phyloP scores from a whole-genome alignment of 2,888 invertebrate genomes.

The Hesperia comma region DNA sequence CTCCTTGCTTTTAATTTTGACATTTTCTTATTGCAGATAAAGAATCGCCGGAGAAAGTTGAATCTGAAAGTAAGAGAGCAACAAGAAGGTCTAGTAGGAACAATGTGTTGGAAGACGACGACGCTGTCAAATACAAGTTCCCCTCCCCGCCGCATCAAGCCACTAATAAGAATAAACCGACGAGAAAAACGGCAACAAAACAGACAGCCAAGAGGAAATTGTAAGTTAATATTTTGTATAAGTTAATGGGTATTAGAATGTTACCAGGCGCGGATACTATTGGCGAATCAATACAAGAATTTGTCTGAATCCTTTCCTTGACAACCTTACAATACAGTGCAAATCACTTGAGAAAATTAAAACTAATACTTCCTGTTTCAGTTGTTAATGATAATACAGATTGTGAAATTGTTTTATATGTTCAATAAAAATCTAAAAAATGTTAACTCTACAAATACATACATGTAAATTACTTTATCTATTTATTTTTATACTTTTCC shows the following conservation, averaged over 20 bases:
- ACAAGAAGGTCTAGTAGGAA: slow-evolving; percentile 9
- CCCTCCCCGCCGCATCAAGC: slow-evolving; percentile 43
- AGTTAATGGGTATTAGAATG: neutral
- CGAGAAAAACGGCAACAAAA: slow-evolving; percentile 2
- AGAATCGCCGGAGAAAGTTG: neutral
- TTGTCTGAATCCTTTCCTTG: too few relatives aligned
- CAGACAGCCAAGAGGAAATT: neutral
- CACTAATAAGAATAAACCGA: slow-evolving; percentile 5
- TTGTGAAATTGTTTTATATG: too few relatives aligned
- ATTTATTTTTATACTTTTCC: too few relatives aligned
- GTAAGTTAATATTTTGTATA: slow-evolving; percentile 3
- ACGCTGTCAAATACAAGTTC: slow-evolving; percentile 45
- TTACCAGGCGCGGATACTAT: neutral
- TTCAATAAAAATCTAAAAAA: too few relatives aligned
- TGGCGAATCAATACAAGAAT: neutral
- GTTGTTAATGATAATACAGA: too few relatives aligned
- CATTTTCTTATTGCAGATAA: slow-evolving; percentile 5
- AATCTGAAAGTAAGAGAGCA: neutral
- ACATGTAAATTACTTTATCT: too few relatives aligned
- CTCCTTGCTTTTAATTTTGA: too few relatives aligned
- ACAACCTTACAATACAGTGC: too few relatives aligned
- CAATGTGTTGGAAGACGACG: slow-evolving; percentile 29
- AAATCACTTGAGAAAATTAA: too few relatives aligned
- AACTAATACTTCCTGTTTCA: too few relatives aligned
- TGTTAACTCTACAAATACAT: too few relatives aligned